A percentile compares a stretch with the other conserved stretches of the same genome.
These are phyloP conservation scores for Oxyteleia sp. DNA, from an alignment of 2,888 invertebrate genomes.

Conservation along the genomic window DNA sequence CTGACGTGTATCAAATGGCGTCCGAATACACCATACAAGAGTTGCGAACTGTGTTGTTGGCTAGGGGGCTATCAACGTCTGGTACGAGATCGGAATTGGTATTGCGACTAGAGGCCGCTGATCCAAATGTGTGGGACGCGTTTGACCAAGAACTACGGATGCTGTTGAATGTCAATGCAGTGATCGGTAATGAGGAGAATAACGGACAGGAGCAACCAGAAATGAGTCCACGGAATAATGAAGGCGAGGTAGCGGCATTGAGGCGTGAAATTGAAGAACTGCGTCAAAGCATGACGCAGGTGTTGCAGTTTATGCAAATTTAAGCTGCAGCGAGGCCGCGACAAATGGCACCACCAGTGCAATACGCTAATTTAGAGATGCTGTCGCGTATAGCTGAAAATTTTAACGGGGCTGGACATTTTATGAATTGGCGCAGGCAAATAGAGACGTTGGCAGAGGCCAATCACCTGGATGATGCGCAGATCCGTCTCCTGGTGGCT, in stretches of 20 bases:
- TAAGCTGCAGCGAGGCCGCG: too few species aligned
- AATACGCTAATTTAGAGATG: too few species aligned
- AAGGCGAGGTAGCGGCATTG: neutral
- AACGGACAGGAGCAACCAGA: neutral
- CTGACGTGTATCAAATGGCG: neutral
- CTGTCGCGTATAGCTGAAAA: too few species aligned
- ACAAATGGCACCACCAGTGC: too few species aligned
- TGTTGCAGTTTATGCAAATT: too few species aligned
- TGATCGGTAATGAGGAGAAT: neutral
- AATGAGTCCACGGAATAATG: neutral
- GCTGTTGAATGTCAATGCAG: neutral
- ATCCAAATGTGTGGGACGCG: neutral
- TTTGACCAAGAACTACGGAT: neutral
- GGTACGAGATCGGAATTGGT: neutral
- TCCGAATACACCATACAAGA: neutral
- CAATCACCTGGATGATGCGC: neutral
- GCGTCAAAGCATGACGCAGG: too few species aligned
- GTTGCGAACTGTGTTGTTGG: neutral
- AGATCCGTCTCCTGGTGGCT: constrained; percentile 55
- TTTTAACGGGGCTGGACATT: neutral
- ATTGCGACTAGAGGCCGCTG: neutral
- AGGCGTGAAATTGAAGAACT: neutral
- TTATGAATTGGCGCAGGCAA: neutral
- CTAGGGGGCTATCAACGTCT: neutral
- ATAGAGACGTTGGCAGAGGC: neutral